Conservation (phyloP, 2,797 vertebrate species). For the Periophthalmus magnuspinnatus region DNA sequence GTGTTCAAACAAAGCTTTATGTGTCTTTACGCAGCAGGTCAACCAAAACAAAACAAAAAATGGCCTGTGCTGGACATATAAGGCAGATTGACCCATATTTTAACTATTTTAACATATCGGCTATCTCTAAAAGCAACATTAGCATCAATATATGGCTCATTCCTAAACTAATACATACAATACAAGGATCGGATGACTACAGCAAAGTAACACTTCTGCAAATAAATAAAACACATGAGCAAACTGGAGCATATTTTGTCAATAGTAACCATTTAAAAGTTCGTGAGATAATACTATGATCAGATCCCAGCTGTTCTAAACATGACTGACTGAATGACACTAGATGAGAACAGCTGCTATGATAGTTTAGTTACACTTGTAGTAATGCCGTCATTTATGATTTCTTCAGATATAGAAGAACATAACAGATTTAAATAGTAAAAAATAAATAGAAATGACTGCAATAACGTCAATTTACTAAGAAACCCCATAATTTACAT, state of each 20-base stretch:
- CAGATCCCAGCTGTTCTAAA: neutral
- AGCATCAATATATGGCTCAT: neutral
- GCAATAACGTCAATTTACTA: neutral
- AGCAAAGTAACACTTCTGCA: neutral
- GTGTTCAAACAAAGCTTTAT: too few species aligned
- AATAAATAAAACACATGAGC: neutral
- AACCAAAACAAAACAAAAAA: too few species aligned
- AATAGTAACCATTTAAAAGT: neutral
- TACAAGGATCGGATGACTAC: neutral
- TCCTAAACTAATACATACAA: neutral
- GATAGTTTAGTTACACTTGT: conserved; percentile 1
- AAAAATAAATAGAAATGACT: neutral
- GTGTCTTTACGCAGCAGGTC: too few species aligned
- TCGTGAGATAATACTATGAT: neutral
- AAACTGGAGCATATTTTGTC: too few species aligned
- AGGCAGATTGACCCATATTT: too few species aligned
- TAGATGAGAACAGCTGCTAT: neutral
- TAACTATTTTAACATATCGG: too few species aligned
- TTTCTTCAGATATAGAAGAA: neutral
- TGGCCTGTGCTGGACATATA: too few species aligned
- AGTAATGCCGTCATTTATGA: neutral
- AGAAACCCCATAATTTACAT: neutral
- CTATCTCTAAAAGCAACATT: too few species aligned
- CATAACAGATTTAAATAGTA: neutral
- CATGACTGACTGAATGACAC: neutral